Conservation (phyloP, 2,113 vertebrate species). For the Hypomesus transpacificus region DNA sequence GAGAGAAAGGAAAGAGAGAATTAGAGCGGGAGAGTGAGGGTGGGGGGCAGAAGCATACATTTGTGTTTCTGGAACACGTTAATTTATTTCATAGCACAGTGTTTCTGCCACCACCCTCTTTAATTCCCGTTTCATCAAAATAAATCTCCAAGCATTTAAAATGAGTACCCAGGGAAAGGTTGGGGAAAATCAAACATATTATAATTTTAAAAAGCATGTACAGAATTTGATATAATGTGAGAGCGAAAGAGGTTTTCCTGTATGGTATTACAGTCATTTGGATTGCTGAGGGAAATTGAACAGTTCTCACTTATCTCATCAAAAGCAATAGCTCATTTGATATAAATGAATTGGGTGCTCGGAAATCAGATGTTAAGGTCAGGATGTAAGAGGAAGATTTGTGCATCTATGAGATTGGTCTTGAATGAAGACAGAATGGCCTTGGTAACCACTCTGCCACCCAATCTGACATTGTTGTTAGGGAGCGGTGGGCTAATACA, state of each 20-base stretch:
- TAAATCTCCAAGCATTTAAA: neutral
- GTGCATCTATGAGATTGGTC: neutral
- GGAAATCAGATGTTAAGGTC: no score
- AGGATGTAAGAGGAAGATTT: no score
- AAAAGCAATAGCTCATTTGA: no score
- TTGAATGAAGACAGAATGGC: neutral
- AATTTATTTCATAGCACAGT: neutral
- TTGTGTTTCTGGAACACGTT: neutral
- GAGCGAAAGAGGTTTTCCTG: neutral
- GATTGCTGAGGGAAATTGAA: neutral
- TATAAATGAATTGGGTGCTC: no score
- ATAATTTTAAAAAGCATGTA: neutral
- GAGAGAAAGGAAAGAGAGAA: neutral
- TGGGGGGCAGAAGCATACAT: neutral
- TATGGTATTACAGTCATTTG: neutral
- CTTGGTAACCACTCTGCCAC: neutral
- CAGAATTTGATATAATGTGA: neutral
- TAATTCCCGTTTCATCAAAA: neutral
- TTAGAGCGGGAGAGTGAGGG: neutral
- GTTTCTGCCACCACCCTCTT: conserved; percentile 1
- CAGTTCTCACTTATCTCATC: no score
- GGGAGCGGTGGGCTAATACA: conserved; percentile 8
- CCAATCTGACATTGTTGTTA: conserved; percentile 10
- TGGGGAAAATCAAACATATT: neutral
- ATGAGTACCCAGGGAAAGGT: neutral